phyloP scores from a whole-genome alignment of 2,888 invertebrate species.

The Mantis religiosa region DNA sequence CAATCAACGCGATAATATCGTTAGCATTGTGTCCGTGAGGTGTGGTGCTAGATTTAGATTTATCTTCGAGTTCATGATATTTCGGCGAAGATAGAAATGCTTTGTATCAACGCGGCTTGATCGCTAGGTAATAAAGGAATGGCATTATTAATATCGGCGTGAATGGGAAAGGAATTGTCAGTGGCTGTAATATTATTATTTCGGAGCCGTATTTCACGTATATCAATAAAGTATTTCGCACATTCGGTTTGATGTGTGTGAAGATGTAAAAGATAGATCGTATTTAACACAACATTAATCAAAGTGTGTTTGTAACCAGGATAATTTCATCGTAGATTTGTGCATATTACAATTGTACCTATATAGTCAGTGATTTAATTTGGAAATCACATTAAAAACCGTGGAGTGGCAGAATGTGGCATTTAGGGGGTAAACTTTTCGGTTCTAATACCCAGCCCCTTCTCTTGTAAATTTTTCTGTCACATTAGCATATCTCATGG shows the following conservation, averaged over 20 bases:
- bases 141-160: neutral
- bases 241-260: neutral
- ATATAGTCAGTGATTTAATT: no score
- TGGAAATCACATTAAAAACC: no score
- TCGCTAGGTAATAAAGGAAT: neutral
- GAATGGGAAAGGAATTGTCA: neutral
- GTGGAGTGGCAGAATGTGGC: no score
- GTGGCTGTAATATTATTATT: neutral
- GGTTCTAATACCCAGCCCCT: no score
- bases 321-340: neutral
- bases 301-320: neutral
- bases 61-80: neutral
- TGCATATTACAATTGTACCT: neutral
- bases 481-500: no score
- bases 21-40: neutral
- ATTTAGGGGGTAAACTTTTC: no score
- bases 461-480: no score
- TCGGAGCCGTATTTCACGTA: neutral
- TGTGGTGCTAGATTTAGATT: neutral
- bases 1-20: neutral
- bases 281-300: neutral
- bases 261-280: neutral
- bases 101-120: neutral
- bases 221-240: neutral
- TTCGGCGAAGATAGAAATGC: neutral